phyloP scores from a whole-genome alignment of 2,797 vertebrate species.

The Tenualosa ilisha region DNA sequence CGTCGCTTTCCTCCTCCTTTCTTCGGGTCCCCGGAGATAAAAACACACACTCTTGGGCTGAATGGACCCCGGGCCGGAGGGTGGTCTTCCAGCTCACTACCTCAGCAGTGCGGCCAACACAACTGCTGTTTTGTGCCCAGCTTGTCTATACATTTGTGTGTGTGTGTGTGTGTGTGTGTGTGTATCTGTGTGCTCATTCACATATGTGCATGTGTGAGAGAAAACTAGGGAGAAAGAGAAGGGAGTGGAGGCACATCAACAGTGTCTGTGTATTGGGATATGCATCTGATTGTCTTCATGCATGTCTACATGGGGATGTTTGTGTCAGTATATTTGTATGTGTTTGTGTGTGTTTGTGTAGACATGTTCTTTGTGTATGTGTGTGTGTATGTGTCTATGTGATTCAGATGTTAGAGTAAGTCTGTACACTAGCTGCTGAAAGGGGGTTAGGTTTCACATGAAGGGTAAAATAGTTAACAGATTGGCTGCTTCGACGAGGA shows the following conservation, averaged over 20 bases:
- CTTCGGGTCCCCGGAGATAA: conserved; percentile 60
- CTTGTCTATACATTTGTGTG: conserved; percentile 40
- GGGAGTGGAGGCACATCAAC: neutral
- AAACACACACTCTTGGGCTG: conserved; percentile 63
- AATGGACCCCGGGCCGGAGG: conserved; percentile 66
- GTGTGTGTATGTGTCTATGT: neutral
- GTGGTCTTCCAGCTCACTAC: conserved; percentile 69
- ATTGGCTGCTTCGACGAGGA: conserved; percentile 52
- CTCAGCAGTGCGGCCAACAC: conserved; percentile 40
- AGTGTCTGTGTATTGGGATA: neutral
- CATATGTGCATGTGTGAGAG: conserved; percentile 20
- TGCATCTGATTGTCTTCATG: conserved; percentile 19
- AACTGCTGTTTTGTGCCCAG: conserved; percentile 17
- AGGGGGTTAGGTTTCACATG: conserved; percentile 68
- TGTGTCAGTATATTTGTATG: conserved; percentile 29
- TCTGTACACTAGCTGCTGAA: conserved; percentile 39
- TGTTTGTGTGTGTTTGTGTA: conserved; percentile 23
- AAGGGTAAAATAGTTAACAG: conserved; percentile 73
- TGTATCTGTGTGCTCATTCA: neutral
- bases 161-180: conserved; percentile 23
- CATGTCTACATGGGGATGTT: neutral
- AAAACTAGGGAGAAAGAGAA: neutral
- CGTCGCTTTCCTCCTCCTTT: conserved; percentile 60
- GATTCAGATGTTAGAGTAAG: conserved; percentile 15
- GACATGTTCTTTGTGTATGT: neutral